These are phyloP conservation scores for Hyperoplus immaculatus DNA, from an alignment of 2,797 vertebrate species.

Conservation along the genomic window DNA sequence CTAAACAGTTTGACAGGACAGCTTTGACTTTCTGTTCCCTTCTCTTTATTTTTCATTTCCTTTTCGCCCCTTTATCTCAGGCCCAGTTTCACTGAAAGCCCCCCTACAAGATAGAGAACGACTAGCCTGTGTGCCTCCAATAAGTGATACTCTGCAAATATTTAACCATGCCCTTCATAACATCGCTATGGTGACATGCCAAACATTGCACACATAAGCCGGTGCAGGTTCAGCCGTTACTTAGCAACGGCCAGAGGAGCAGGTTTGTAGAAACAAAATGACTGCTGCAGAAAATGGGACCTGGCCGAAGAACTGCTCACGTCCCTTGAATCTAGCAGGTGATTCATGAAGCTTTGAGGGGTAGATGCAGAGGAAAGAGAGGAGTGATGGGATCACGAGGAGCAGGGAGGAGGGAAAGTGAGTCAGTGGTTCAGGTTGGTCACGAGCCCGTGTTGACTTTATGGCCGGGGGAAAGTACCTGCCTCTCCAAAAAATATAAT, in stretches of 20 bases:
- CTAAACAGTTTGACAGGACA: not conserved
- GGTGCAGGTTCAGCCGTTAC: slow-evolving; percentile 62
- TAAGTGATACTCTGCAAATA: slow-evolving; percentile 78
- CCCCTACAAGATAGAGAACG: slow-evolving; percentile 30
- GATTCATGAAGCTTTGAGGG: slow-evolving; percentile 49
- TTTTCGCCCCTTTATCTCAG: not conserved
- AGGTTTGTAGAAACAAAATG: slow-evolving; percentile 60
- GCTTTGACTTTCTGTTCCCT: not conserved
- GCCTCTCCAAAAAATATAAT: slow-evolving; percentile 42
- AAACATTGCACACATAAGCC: slow-evolving; percentile 68
- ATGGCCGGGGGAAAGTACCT: slow-evolving; percentile 79
- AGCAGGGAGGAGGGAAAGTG: slow-evolving; percentile 45
- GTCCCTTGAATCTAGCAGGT: slow-evolving; percentile 40
- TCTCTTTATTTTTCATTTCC: slow-evolving; percentile 31
- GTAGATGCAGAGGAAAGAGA: slow-evolving; percentile 6
- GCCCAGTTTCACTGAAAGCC: slow-evolving; percentile 18
- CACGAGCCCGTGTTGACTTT: slow-evolving; percentile 65
- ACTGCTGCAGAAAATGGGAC: slow-evolving; percentile 39
- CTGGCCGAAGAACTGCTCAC: slow-evolving; percentile 21
- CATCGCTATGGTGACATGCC: slow-evolving; percentile 76
- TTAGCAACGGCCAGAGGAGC: slow-evolving; percentile 58
- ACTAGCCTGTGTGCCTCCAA: slow-evolving; percentile 46
- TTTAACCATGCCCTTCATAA: slow-evolving; percentile 69
- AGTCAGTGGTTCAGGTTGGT: slow-evolving; percentile 69
- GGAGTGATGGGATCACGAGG: not conserved